A percentile compares a stretch with the other conserved stretches of the same genome.
Evolutionary conservation across 1,140 invertebrate genomes (phyloP).

Genomic region (Branchinecta lynchi): DNA sequence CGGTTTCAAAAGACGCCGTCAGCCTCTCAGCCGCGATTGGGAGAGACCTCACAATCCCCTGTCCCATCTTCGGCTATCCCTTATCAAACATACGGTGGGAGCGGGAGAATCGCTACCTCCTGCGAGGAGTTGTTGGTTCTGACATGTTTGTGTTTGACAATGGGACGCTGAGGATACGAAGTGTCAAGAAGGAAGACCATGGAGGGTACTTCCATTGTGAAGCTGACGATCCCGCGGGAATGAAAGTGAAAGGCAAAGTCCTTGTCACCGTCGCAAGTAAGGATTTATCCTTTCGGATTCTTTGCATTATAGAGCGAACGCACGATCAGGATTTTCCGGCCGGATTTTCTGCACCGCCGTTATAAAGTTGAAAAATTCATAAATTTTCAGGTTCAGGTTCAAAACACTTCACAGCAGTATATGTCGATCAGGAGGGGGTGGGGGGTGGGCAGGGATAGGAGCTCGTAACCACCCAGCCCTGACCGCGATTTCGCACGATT

Average conservation of each 20-base stretch:
- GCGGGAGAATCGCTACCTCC: not conserved
- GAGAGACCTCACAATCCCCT: not conserved
- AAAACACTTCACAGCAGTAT: too few relatives aligned
- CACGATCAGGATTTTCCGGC: too few relatives aligned
- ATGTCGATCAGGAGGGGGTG: too few relatives aligned
- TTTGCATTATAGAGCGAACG: not conserved
- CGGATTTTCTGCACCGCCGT: too few relatives aligned
- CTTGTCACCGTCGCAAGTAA: not conserved
- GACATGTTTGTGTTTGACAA: slow-evolving; percentile 1
- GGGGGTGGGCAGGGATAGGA: too few relatives aligned
- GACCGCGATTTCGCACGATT: too few relatives aligned
- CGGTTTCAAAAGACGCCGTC: not conserved
- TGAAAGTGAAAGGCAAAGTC: not conserved
- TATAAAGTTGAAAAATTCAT: too few relatives aligned
- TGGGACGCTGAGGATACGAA: not conserved
- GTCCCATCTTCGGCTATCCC: not conserved
- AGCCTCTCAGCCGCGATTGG: slow-evolving; percentile 18
- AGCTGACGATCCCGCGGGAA: not conserved
- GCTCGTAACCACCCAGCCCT: too few relatives aligned
- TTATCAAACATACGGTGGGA: not conserved
- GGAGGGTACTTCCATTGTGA: not conserved
- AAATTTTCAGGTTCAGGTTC: too few relatives aligned
- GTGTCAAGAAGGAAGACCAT: slow-evolving; percentile 4
- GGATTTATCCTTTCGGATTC: not conserved
- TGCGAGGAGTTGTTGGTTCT: not conserved